Conservation (phyloP, 2,113 vertebrate genomes). For the Rhinoderma darwinii region DNA sequence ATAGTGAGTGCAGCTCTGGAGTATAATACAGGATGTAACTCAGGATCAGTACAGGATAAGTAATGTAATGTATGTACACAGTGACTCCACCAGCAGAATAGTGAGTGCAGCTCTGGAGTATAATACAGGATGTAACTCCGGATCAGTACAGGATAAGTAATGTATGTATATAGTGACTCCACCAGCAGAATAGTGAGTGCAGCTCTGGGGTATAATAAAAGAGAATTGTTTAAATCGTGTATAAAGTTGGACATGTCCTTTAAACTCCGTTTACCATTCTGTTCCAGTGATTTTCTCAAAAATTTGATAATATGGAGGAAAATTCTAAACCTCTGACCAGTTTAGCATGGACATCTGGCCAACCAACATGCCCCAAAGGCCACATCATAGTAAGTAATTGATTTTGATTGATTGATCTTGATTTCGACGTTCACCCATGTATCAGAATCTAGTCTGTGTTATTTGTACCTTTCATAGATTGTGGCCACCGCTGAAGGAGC, state of each 20-base stretch:
- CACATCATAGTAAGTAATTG: constrained; percentile 26
- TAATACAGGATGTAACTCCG: too few relatives aligned
- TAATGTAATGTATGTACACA: too few relatives aligned
- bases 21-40: too few relatives aligned
- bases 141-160: too few relatives aligned
- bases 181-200: too few relatives aligned
- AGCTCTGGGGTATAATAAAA: too few relatives aligned
- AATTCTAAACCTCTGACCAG: constrained; percentile 23
- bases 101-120: too few relatives aligned
- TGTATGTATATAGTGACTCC: too few relatives aligned
- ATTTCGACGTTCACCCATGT: background rate
- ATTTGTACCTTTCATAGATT: constrained; percentile 8
- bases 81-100: too few relatives aligned
- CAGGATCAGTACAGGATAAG: too few relatives aligned
- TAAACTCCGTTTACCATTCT: background rate
- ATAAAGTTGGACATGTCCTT: background rate
- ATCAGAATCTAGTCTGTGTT: background rate
- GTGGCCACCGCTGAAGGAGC: constrained; percentile 31
- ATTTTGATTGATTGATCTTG: background rate
- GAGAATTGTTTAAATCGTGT: too few relatives aligned
- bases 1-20: too few relatives aligned
- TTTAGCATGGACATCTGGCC: constrained; percentile 43
- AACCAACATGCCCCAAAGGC: constrained; percentile 25
- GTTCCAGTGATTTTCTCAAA: background rate
- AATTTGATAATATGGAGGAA: background rate